A percentile compares a stretch with the other conserved stretches of the same genome.
phyloP scores from a whole-genome alignment of 2,888 invertebrate genomes.

The Chymomyza procnemis region DNA sequence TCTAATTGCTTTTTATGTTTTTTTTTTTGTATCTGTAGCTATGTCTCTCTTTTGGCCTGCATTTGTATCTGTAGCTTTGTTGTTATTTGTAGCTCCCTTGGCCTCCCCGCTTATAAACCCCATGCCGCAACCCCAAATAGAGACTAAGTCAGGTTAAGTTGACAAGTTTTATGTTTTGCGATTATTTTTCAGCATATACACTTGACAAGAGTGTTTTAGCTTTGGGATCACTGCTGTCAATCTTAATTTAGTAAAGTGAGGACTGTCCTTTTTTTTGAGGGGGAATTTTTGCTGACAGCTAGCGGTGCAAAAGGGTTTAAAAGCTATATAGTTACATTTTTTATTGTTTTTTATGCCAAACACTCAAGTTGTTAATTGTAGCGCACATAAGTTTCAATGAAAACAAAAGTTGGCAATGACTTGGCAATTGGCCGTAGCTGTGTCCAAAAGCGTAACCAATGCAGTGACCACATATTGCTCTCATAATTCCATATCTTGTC shows the following conservation, averaged over 20 bases:
- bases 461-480: too few species aligned
- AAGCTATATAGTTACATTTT: too few species aligned
- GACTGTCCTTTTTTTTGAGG: background rate
- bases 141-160: conserved; percentile 51
- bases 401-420: too few species aligned
- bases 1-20: conserved; percentile 60
- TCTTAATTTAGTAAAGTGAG: background rate
- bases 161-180: conserved; percentile 31
- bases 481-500: too few species aligned
- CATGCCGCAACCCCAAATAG: background rate
- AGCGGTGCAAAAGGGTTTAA: too few species aligned
- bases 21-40: conserved; percentile 19
- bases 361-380: too few species aligned
- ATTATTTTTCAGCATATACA: conserved; percentile 12
- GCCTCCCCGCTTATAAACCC: background rate
- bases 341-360: too few species aligned
- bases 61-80: background rate
- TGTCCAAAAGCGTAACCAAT: too few species aligned
- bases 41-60: background rate
- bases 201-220: background rate
- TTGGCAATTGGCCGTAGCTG: too few species aligned
- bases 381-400: too few species aligned
- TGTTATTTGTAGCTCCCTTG: conserved; percentile 2
- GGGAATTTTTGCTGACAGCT: background rate
- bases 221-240: background rate